Evolutionary conservation across 2,113 vertebrate species (phyloP).

Genomic region (Caranx melampygus): DNA sequence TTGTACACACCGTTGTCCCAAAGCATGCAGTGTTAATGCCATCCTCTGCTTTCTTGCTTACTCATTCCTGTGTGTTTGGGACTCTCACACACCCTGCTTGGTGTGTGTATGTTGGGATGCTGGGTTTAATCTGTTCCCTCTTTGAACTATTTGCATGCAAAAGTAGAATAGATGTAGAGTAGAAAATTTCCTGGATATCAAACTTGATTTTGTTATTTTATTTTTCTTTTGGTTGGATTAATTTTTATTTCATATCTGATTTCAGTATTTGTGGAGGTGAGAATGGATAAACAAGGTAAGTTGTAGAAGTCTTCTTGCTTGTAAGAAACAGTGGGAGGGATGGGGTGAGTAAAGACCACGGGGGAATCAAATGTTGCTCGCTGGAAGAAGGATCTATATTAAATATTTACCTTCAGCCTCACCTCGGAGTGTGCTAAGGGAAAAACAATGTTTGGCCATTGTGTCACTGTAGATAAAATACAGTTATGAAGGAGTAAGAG

Average conservation of each 20-base stretch:
- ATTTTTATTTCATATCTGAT: constrained; percentile 84
- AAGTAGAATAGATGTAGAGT: constrained; percentile 71
- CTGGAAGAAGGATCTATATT: constrained; percentile 23
- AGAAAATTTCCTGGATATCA: constrained; percentile 34
- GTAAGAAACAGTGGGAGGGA: constrained; percentile 56
- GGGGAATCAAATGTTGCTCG: constrained; percentile 38
- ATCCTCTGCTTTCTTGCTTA: constrained; percentile 44
- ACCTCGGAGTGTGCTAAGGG: constrained; percentile 11
- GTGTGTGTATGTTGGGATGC: constrained; percentile 79
- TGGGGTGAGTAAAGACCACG: constrained; percentile 6
- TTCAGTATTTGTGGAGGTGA: constrained; percentile 84
- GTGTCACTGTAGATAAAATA: constrained; percentile 14
- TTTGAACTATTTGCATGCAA: constrained; percentile 71
- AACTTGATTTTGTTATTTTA: constrained; percentile 30
- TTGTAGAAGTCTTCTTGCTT: constrained; percentile 72
- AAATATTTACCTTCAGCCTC: constrained; percentile 47
- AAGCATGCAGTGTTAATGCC: constrained; percentile 7
- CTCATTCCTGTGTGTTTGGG: constrained; percentile 63
- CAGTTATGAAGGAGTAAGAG: constrained; percentile 41
- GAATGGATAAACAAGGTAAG: constrained; percentile 84
- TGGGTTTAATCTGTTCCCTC: constrained; percentile 75
- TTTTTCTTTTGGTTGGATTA: constrained; percentile 73
- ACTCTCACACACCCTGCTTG: constrained; percentile 19
- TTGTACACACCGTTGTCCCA: constrained; percentile 18
- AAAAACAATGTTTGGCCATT: constrained; percentile 35